Conservation (phyloP, 2,113 vertebrate genomes). For the Megaleporinus macrocephalus region DNA sequence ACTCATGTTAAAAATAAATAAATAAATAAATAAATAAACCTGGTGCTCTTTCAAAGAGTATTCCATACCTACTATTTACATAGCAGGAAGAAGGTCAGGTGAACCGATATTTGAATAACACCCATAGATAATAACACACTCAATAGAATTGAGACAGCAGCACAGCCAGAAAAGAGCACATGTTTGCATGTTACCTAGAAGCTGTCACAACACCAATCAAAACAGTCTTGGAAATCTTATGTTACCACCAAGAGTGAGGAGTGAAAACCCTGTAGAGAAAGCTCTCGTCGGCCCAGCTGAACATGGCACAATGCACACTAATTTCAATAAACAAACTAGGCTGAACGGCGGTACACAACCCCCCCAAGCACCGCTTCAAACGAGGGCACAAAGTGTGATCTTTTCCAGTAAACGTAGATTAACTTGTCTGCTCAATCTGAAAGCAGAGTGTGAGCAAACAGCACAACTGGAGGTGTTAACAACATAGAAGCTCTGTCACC, state of each 20-base stretch:
- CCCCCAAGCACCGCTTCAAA: neutral
- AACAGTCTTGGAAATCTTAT: slow-evolving; percentile 9
- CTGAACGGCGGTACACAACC: slow-evolving; percentile 2
- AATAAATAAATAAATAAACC: too few species aligned
- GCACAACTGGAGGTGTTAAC: slow-evolving; percentile 49
- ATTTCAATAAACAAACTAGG: slow-evolving; percentile 67
- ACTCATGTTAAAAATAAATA: too few species aligned
- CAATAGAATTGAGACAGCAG: slow-evolving; percentile 11
- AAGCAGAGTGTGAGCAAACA: slow-evolving; percentile 26
- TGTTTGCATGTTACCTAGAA: slow-evolving; percentile 1
- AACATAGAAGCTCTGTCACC: slow-evolving; percentile 63
- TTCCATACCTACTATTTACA: slow-evolving; percentile 20
- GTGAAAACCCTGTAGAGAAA: neutral
- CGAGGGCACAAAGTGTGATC: slow-evolving; percentile 22
- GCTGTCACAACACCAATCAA: neutral
- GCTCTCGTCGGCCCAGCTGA: slow-evolving; percentile 28
- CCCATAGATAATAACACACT: neutral
- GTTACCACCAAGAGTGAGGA: neutral
- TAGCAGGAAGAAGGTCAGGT: slow-evolving; percentile 10
- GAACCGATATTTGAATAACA: slow-evolving; percentile 34
- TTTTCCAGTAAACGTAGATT: slow-evolving; percentile 33
- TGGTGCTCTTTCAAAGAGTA: too few species aligned
- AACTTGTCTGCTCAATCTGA: slow-evolving; percentile 33
- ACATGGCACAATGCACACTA: neutral
- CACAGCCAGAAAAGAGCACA: neutral